These are phyloP conservation scores for Phallusia fumigata DNA, from an alignment of 23 tunicate genomes.

Conservation along the genomic window DNA sequence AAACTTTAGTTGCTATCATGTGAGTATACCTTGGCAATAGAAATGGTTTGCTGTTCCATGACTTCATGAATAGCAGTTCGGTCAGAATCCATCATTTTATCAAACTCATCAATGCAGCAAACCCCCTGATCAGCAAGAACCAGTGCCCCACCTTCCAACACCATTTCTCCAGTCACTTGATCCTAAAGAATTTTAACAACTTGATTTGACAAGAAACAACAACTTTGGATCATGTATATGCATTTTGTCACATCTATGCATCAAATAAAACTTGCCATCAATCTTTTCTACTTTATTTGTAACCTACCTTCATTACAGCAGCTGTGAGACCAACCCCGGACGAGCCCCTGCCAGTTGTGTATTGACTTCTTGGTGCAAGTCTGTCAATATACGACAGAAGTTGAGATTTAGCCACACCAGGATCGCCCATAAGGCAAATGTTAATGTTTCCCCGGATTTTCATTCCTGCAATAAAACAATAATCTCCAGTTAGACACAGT, in stretches of 20 bases:
- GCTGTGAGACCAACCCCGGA: conserved; percentile 99
- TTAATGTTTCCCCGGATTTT: conserved; percentile 98
- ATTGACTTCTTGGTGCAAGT: conserved; percentile 96
- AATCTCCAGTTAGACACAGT: background rate
- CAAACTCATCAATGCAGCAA: conserved; percentile 99
- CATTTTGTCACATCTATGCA: background rate
- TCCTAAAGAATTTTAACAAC: conserved; percentile 43
- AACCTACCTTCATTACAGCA: conserved; percentile 87
- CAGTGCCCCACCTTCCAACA: conserved; percentile 98
- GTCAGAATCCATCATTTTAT: conserved; percentile 97
- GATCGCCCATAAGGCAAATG: conserved; percentile 99
- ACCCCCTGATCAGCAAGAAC: conserved; percentile 99
- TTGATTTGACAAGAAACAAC: no score
- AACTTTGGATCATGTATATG: no score
- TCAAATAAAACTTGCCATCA: no score
- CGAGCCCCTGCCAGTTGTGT: conserved; percentile 99
- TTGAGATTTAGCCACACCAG: conserved; percentile 99
- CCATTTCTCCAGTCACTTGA: conserved; percentile 95
- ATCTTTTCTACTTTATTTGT: background rate
- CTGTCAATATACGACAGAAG: conserved; percentile 95
- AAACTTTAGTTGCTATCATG: background rate
- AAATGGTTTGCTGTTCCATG: conserved; percentile 99
- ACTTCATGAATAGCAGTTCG: conserved; percentile 99
- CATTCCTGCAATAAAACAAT: conserved; percentile 62
- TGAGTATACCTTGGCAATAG: conserved; percentile 80